Evolutionary conservation across 1,140 invertebrate species (phyloP).

Genomic region (Archegozetes longisetosus): DNA sequence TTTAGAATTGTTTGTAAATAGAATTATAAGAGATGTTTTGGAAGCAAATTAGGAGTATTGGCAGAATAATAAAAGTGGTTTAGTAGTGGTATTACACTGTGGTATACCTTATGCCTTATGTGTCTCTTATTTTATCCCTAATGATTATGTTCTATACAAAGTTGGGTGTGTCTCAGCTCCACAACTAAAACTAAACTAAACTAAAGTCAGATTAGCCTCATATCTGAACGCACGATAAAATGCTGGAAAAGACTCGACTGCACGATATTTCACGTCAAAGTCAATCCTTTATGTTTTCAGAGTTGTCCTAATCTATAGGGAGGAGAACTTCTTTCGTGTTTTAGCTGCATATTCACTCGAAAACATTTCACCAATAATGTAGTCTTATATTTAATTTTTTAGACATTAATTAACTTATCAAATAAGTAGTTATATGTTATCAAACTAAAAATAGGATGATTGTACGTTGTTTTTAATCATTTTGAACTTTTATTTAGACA

Average conservation of each 20-base stretch:
- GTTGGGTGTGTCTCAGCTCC: not conserved
- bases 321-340: not conserved
- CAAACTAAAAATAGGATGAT: not conserved
- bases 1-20: not conserved
- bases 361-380: not conserved
- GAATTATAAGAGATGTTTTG: not conserved
- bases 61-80: not conserved
- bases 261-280: not conserved
- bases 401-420: not conserved
- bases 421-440: not conserved
- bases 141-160: not conserved
- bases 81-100: not conserved
- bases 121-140: not conserved
- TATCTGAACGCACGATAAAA: not conserved
- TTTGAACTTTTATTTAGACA: constrained; percentile 12
- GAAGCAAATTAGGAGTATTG: not conserved
- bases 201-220: not conserved
- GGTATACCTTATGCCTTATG: not conserved
- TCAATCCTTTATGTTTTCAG: not conserved
- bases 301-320: not conserved
- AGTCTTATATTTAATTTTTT: not conserved
- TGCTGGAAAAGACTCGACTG: not conserved
- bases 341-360: not conserved
- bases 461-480: not conserved
- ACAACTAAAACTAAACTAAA: not conserved